A percentile compares a stretch with the other conserved stretches of the same genome.
Conservation (phyloP, 2,888 invertebrate species). For the Morpho deidamia region DNA sequence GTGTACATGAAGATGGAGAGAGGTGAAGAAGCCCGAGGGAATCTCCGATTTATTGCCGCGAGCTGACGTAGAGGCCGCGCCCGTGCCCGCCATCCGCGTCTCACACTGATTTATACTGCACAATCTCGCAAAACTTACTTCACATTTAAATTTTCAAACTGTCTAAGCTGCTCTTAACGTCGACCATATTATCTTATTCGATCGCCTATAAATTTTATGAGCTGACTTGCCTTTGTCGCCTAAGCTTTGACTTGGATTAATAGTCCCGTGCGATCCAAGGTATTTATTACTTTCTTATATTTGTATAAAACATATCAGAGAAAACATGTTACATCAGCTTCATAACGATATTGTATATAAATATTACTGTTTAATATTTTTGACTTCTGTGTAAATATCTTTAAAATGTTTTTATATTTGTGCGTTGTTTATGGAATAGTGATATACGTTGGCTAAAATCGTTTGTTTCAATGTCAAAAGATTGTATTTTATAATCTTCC, state of each 20-base stretch:
- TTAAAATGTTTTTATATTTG: too few species aligned
- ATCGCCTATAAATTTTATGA: conserved; percentile 79
- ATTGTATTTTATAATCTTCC: too few species aligned
- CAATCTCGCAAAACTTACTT: conserved; percentile 79
- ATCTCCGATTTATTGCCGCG: conserved; percentile 70
- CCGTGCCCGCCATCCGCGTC: conserved; percentile 38
- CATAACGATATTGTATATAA: too few species aligned
- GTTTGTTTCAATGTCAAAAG: too few species aligned
- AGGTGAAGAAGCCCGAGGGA: conserved; percentile 71
- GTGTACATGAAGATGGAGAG: conserved; percentile 57
- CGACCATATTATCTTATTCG: conserved; percentile 78
- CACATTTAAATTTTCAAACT: conserved; percentile 79
- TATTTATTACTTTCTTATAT: conserved; percentile 33
- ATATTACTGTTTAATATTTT: too few species aligned
- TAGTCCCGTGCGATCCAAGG: conserved; percentile 52
- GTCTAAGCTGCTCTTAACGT: conserved; percentile 78
- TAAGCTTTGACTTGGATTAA: conserved; percentile 64
- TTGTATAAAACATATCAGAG: neutral
- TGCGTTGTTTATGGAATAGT: too few species aligned
- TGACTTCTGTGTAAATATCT: too few species aligned
- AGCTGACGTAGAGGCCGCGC: conserved; percentile 45
- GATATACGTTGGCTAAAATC: too few species aligned
- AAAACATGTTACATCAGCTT: too few species aligned
- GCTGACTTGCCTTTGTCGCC: conserved; percentile 73
- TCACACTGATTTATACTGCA: conserved; percentile 73